phyloP scores from a whole-genome alignment of 2,888 invertebrate species.

The Caenorhabditis virilis region DNA sequence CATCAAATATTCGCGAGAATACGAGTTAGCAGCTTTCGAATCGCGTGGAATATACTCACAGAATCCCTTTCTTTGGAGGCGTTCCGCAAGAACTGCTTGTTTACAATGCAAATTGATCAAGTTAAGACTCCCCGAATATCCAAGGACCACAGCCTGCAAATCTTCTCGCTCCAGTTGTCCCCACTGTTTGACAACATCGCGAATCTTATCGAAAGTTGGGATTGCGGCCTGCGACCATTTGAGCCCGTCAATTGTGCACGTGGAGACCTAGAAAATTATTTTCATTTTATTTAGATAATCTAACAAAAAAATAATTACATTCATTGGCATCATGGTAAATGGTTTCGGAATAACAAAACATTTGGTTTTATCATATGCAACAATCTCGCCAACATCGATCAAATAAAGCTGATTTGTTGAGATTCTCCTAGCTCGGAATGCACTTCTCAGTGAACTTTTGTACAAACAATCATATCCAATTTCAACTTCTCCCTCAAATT shows the following conservation, averaged over 20 bases:
- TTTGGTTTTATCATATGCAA: slow-evolving; percentile 14
- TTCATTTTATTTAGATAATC: not conserved
- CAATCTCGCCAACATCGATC: slow-evolving; percentile 15
- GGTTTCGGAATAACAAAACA: slow-evolving; percentile 21
- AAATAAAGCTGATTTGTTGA: slow-evolving; percentile 16
- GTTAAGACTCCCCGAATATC: slow-evolving; percentile 17
- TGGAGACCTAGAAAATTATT: slow-evolving; percentile 6
- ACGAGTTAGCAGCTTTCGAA: too few species aligned
- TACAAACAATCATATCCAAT: slow-evolving; percentile 26
- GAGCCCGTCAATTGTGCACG: slow-evolving; percentile 24
- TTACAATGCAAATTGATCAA: slow-evolving; percentile 19
- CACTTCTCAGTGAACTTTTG: not conserved
- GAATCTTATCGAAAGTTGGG: slow-evolving; percentile 27
- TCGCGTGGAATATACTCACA: slow-evolving; percentile 21
- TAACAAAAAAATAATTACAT: slow-evolving; percentile 4
- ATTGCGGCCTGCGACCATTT: slow-evolving; percentile 20
- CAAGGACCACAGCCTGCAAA: slow-evolving; percentile 8
- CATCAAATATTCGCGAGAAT: too few species aligned
- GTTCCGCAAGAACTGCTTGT: slow-evolving; percentile 21
- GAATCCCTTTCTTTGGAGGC: slow-evolving; percentile 22
- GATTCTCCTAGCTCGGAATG: slow-evolving; percentile 15
- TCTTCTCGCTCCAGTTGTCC: slow-evolving; percentile 5
- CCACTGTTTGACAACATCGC: slow-evolving; percentile 30
- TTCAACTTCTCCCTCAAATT: slow-evolving; percentile 17
- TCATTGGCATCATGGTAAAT: slow-evolving; percentile 15